phyloP scores from a whole-genome alignment of 2,888 invertebrate species.

The Papilio gigon region DNA sequence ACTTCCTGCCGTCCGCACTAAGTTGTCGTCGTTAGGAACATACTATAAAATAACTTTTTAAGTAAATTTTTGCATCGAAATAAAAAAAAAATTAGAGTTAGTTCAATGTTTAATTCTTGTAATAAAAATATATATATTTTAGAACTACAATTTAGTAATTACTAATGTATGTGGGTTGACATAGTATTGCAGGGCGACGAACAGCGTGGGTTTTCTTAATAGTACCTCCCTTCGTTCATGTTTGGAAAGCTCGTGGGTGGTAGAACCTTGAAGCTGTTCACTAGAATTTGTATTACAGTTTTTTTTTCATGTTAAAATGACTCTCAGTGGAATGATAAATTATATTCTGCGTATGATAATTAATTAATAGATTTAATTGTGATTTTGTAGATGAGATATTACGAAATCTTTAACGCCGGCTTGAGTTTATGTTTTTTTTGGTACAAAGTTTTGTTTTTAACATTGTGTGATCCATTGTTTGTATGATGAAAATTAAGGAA shows the following conservation, averaged over 20 bases:
- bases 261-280: slow-evolving; percentile 11
- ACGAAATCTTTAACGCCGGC: not conserved
- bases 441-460: too few species aligned
- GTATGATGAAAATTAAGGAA: too few species aligned
- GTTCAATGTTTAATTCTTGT: too few species aligned
- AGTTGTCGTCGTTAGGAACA: too few species aligned
- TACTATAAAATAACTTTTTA: too few species aligned
- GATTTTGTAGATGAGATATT: not conserved
- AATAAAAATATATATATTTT: too few species aligned
- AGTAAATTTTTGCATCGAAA: too few species aligned
- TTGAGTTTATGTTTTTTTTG: not conserved
- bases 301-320: slow-evolving; percentile 13
- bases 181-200: slow-evolving; percentile 21
- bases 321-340: not conserved
- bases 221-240: slow-evolving; percentile 12
- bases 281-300: slow-evolving; percentile 8
- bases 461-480: too few species aligned
- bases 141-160: not conserved
- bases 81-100: too few species aligned
- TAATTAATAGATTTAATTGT: not conserved
- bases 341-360: not conserved
- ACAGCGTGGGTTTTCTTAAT: slow-evolving; percentile 32
- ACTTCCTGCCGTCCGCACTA: too few species aligned
- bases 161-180: slow-evolving; percentile 10
- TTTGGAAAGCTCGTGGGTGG: slow-evolving; percentile 21